Evolutionary conservation across 2,888 invertebrate genomes (phyloP).

Genomic region (Melolontha melolontha): DNA sequence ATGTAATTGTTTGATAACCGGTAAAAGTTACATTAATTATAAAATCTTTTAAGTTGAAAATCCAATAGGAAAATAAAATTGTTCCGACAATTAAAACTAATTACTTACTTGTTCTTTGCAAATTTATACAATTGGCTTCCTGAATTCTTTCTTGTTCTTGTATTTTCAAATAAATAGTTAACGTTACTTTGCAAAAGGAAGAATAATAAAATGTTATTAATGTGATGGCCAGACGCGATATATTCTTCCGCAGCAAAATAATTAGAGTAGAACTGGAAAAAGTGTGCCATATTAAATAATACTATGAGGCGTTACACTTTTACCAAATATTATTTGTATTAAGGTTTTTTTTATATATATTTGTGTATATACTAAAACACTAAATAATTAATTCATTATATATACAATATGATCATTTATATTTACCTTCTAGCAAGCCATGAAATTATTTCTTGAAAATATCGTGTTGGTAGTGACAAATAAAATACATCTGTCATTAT

Average conservation of each 20-base stretch:
- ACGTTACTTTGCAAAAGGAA: constrained; percentile 19
- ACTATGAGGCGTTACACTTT: constrained; percentile 24
- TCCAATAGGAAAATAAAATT: constrained; percentile 2
- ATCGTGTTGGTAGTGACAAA: too few species aligned
- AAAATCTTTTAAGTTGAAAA: constrained; percentile 7
- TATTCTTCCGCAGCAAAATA: constrained; percentile 7
- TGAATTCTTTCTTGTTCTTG: constrained; percentile 6
- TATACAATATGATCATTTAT: too few species aligned
- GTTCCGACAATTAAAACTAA: constrained; percentile 24
- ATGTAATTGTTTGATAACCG: not conserved
- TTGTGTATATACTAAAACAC: too few species aligned
- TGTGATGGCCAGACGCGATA: constrained; percentile 11
- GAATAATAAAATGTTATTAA: constrained; percentile 27
- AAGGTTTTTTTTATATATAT: too few species aligned
- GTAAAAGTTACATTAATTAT: constrained; percentile 5
- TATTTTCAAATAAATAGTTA: constrained; percentile 3
- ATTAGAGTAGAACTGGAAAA: constrained; percentile 24
- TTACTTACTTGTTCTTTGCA: constrained; percentile 17
- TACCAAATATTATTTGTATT: constrained; percentile 20
- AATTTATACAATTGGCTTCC: constrained; percentile 33
- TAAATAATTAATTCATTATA: too few species aligned
- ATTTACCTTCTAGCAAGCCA: too few species aligned
- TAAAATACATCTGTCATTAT: too few species aligned
- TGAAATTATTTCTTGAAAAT: too few species aligned
- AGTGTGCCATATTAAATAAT: constrained; percentile 32